Base-by-base conservation (phyloP, 1,140 invertebrate species). In the Brachionus rotundiformis region DNA sequence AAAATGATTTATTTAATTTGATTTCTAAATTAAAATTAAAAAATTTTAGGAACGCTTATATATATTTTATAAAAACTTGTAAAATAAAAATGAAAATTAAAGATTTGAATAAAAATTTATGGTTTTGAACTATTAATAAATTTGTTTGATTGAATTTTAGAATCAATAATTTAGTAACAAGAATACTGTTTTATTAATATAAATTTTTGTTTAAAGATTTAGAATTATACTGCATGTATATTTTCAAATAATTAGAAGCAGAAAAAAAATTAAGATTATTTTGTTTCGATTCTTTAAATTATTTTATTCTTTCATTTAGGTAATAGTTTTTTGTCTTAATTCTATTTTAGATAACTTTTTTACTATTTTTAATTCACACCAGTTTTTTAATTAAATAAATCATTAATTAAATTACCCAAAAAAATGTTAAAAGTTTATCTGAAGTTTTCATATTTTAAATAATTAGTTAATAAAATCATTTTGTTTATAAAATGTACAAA, bases 161-260 rank as follows among this genome's bases (percentile, higher is more conserved):
- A 5, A 54, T 54, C 47, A 8, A 23, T 54, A 54, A 7, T 25
- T 19, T 1, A 54, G 19, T n/a, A 54, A n/a, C 47, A 23, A 54
- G 19, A 54, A 8, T 54, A 10, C 47, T 54, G n/a, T 19, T 54
- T 54, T 54, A 7, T 54, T 54, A 54, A 19, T 54, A 54, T 23
- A 23, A 54, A 54, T 39, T 39, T 39, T 36, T 39, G 7, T 1
- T 39, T 39, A 10, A 49, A 19, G 47, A 7, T 25, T 19, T 16
- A 23, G 19, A 39, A 68, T n/a, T 68, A 23, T 63, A 36, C 16
- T 68, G 63, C 29, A 68, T 68, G 63, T 68, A 68, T 31, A 68
- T 68, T 68, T 68, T 68, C 7, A 68, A 68, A 68, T 68, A 33
- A 36, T 33, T 19, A 33, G 19, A 68, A 68, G 63, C 63, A 8